A percentile compares a stretch with the other conserved stretches of the same genome.
phyloP scores from a whole-genome alignment of 2,113 vertebrate species.

The Phalacrocorax pelagicus region DNA sequence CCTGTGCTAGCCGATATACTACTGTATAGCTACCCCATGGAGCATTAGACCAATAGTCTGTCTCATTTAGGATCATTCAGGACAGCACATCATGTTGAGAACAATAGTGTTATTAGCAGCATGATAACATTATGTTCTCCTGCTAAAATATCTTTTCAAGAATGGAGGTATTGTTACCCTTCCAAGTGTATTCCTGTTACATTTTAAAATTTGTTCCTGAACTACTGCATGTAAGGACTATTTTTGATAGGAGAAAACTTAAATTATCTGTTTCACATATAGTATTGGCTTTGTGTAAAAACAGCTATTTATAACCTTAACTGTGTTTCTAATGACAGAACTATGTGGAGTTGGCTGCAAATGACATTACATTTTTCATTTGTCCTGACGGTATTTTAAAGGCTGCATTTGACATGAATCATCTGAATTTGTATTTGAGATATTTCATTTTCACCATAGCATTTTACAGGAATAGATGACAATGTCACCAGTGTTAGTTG shows the following conservation, averaged over 20 bases:
- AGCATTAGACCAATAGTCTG: not conserved
- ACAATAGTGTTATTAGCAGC: not conserved
- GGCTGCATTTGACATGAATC: not conserved
- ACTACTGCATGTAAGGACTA: not conserved
- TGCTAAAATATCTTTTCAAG: not conserved
- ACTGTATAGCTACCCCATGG: not conserved
- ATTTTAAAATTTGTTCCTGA: not conserved
- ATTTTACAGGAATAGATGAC: slow-evolving; percentile 40
- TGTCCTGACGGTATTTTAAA: not conserved
- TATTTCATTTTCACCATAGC: slow-evolving; percentile 7
- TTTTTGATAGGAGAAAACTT: not conserved
- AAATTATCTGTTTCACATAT: not conserved
- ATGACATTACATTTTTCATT: not conserved
- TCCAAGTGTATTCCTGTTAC: not conserved
- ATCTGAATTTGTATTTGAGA: slow-evolving; percentile 8
- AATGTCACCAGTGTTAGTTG: not conserved
- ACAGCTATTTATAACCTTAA: not conserved
- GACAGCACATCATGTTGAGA: not conserved
- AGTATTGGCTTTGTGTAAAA: not conserved
- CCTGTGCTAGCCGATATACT: not conserved
- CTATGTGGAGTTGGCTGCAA: not conserved
- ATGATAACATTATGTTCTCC: not conserved
- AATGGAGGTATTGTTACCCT: not conserved
- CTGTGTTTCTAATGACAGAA: not conserved
- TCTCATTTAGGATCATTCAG: not conserved